These are phyloP conservation scores for Ophraella communa DNA, from an alignment of 2,888 invertebrate genomes.

Conservation along the genomic window DNA sequence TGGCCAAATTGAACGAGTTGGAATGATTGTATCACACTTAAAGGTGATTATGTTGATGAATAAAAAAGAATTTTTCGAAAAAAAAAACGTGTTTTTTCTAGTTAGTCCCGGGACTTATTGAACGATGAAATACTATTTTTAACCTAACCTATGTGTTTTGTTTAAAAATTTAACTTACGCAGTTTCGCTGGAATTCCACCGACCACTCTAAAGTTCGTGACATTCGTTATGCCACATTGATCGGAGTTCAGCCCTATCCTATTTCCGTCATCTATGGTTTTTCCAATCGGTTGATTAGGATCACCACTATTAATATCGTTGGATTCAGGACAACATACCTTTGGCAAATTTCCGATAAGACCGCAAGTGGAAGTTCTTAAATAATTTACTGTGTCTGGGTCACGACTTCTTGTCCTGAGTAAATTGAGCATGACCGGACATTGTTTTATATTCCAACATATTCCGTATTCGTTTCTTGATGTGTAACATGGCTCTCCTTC, in stretches of 20 bases:
- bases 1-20: no score
- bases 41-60: no score
- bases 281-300: not conserved
- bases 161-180: slow-evolving; percentile 57
- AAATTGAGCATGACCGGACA: slow-evolving; percentile 64
- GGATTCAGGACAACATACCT: slow-evolving; percentile 66
- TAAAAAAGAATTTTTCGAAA: no score
- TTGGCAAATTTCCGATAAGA: slow-evolving; percentile 68
- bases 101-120: no score
- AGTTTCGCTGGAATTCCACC: slow-evolving; percentile 72
- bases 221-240: slow-evolving; percentile 70
- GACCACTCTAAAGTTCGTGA: slow-evolving; percentile 69
- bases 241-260: slow-evolving; percentile 59
- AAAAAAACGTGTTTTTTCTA: no score
- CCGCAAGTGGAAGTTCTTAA: slow-evolving; percentile 75
- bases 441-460: slow-evolving; percentile 63
- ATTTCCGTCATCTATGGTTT: slow-evolving; percentile 1
- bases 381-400: slow-evolving; percentile 60
- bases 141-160: no score
- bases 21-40: no score
- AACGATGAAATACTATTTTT: no score
- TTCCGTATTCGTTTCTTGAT: slow-evolving; percentile 61
- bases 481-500: slow-evolving; percentile 59
- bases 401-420: slow-evolving; percentile 58
- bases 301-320: not conserved